phyloP scores from a whole-genome alignment of 2,797 vertebrate genomes.

The Sparidentex hasta region DNA sequence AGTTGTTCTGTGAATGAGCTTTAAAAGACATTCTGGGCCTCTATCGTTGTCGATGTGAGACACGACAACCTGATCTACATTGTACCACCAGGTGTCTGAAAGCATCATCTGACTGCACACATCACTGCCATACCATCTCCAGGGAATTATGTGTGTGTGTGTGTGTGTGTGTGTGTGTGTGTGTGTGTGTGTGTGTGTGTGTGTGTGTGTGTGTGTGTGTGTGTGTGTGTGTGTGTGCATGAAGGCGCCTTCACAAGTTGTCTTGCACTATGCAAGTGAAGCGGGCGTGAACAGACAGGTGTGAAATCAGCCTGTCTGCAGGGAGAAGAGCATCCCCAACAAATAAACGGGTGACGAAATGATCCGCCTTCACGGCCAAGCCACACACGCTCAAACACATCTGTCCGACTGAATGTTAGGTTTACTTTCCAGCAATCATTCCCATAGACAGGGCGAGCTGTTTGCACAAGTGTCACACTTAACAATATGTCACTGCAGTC shows the following conservation, averaged over 20 bases:
- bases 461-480: slow-evolving; percentile 22
- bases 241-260: slow-evolving; percentile 6
- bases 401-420: not conserved
- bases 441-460: not conserved
- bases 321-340: slow-evolving; percentile 1
- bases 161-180: not conserved
- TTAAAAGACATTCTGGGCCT: not conserved
- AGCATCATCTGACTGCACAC: slow-evolving; percentile 5
- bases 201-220: not conserved
- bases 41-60: slow-evolving; percentile 20
- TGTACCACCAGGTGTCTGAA: slow-evolving; percentile 25
- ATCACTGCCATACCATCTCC: not conserved
- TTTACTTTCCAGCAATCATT: slow-evolving; percentile 1
- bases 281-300: slow-evolving; percentile 43
- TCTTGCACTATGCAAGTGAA: slow-evolving; percentile 18
- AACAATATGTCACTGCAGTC: not conserved
- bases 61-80: slow-evolving; percentile 27
- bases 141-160: not conserved
- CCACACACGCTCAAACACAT: not conserved
- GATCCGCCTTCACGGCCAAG: not conserved
- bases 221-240: not conserved
- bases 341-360: slow-evolving; percentile 13
- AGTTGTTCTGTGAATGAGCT: not conserved
- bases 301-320: slow-evolving; percentile 55
- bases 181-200: not conserved